phyloP scores from a whole-genome alignment of 2,797 vertebrate genomes.

The Pachyuromys duprasi region DNA sequence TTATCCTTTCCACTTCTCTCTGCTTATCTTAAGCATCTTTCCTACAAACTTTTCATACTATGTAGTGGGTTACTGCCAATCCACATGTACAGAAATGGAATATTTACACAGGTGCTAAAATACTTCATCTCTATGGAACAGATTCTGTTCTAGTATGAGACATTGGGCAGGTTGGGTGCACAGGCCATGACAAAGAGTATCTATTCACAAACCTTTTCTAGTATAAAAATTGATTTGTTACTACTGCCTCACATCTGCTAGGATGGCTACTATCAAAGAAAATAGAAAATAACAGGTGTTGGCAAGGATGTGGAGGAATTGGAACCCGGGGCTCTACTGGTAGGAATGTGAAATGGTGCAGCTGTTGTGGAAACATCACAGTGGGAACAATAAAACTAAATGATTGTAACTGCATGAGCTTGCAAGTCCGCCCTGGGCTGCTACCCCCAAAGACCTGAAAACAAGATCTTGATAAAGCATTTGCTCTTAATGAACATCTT shows the following conservation, averaged over 20 bases:
- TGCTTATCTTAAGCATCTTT: not conserved
- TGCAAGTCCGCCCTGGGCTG: not conserved
- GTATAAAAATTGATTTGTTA: constrained; percentile 43
- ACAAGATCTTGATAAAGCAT: not conserved
- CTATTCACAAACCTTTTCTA: constrained; percentile 28
- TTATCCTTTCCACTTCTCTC: not conserved
- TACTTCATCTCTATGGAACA: not conserved
- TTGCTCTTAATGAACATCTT: not conserved
- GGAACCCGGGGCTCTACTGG: not conserved
- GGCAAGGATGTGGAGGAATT: not conserved
- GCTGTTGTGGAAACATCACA: not conserved
- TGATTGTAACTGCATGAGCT: not conserved
- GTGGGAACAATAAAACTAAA: not conserved
- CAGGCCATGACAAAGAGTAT: not conserved
- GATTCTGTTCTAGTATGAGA: not conserved
- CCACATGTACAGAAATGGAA: not conserved
- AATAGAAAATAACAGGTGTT: not conserved
- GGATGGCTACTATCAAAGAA: not conserved
- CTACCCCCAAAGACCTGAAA: not conserved
- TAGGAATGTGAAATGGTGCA: not conserved
- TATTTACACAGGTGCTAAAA: not conserved
- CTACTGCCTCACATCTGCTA: not conserved
- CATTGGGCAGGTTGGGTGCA: not conserved
- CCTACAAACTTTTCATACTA: not conserved
- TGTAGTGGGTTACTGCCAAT: not conserved